These are phyloP conservation scores for Gadus chalcogrammus DNA, from an alignment of 2,113 vertebrate genomes.

Conservation along the genomic window DNA sequence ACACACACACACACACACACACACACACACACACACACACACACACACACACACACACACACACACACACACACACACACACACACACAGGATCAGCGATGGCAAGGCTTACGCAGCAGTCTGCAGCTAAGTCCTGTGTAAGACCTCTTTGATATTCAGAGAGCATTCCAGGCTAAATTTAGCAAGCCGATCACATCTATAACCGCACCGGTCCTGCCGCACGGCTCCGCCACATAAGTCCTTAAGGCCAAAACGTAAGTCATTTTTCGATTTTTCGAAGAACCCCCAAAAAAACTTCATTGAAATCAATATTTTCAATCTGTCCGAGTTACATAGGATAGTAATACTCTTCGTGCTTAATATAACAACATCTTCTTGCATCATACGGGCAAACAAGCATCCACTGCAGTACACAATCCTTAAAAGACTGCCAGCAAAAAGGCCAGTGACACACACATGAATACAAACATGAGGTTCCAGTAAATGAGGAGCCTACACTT, in stretches of 20 bases:
- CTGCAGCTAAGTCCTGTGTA: constrained; percentile 32
- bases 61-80: constrained; percentile 10
- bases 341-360: too few relatives aligned
- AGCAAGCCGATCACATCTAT: constrained; percentile 68
- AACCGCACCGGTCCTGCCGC: constrained; percentile 41
- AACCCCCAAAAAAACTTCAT: background rate
- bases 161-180: constrained; percentile 46
- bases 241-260: constrained; percentile 34
- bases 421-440: too few relatives aligned
- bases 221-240: too few relatives aligned
- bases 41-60: background rate
- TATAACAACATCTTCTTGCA: too few relatives aligned
- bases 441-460: too few relatives aligned
- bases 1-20: constrained; percentile 1
- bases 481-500: too few relatives aligned
- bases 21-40: constrained; percentile 9
- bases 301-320: background rate
- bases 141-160: constrained; percentile 59
- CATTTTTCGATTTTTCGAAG: background rate
- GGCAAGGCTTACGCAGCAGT: constrained; percentile 36
- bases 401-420: too few relatives aligned
- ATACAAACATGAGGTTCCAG: too few relatives aligned
- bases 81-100: constrained; percentile 14
- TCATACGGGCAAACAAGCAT: too few relatives aligned
- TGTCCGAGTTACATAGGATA: too few relatives aligned